Conservation (phyloP, 2,113 vertebrate genomes). For the Cynoglossus semilaevis region DNA sequence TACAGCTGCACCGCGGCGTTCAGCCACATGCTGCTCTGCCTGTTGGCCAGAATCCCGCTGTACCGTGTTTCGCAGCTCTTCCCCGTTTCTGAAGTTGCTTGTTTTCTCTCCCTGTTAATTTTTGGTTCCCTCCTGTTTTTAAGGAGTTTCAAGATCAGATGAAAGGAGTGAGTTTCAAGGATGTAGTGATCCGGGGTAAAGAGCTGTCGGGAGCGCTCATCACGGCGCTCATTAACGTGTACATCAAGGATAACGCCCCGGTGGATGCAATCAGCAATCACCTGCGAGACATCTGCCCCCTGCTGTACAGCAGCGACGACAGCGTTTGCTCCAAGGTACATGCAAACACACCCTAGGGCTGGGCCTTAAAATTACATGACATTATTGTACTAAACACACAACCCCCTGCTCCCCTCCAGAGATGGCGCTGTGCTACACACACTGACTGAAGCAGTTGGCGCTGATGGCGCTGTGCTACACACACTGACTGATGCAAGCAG, state of each 20-base stretch:
- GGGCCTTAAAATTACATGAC: no score
- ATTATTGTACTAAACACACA: no score
- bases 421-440: no score
- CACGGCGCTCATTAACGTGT: conserved; percentile 93
- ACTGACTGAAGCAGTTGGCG: no score
- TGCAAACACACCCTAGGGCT: background rate
- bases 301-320: conserved; percentile 94
- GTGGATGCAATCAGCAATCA: conserved; percentile 93
- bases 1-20: background rate
- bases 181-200: conserved; percentile 89
- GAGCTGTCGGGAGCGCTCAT: conserved; percentile 92
- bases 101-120: background rate
- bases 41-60: background rate
- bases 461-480: no score
- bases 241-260: conserved; percentile 93
- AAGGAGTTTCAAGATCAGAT: conserved; percentile 95
- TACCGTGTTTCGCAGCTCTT: background rate
- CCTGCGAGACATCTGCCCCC: conserved; percentile 89
- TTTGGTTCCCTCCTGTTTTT: background rate
- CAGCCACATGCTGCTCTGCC: background rate
- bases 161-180: conserved; percentile 90
- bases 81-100: background rate
- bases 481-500: no score
- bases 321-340: conserved; percentile 94
- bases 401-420: no score